These are phyloP conservation scores for Mormyrus lacerda DNA, from an alignment of 2,113 vertebrate species.

Conservation along the genomic window DNA sequence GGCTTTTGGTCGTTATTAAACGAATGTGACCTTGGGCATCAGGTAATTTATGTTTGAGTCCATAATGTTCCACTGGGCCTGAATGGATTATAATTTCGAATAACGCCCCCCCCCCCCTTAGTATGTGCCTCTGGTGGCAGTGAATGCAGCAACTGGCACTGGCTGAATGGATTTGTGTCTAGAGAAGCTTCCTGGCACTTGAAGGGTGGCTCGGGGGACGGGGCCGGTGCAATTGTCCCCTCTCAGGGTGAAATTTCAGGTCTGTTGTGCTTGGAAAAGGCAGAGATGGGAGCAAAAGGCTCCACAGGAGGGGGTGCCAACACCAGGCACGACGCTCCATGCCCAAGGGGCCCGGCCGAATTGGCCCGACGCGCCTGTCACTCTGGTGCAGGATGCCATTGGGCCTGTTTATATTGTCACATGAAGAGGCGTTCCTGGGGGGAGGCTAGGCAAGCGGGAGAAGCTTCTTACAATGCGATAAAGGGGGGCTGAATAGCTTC, in stretches of 20 bases:
- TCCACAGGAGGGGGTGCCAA: not conserved
- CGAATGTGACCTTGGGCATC: constrained; percentile 46
- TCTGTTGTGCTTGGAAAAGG: constrained; percentile 2
- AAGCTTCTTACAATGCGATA: constrained; percentile 22
- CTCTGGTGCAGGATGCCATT: not conserved
- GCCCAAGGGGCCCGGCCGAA: not conserved
- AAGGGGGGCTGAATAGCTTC: constrained; percentile 6
- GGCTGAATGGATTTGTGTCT: constrained; percentile 4
- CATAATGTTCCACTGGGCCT: constrained; percentile 38
- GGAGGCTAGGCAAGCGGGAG: constrained; percentile 15
- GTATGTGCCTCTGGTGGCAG: not conserved
- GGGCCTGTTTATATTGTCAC: not conserved
- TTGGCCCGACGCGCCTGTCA: not conserved
- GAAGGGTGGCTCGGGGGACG: not conserved
- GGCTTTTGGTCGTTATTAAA: constrained; percentile 53
- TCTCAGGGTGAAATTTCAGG: constrained; percentile 3
- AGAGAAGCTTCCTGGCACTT: not conserved
- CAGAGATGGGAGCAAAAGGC: not conserved
- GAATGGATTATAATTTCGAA: constrained; percentile 45
- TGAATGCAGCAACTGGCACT: constrained; percentile 29
- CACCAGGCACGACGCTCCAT: not conserved
- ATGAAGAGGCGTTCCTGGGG: not conserved
- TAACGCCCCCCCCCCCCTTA: constrained; percentile 14
- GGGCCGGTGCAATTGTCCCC: not conserved
- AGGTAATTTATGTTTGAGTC: constrained; percentile 46